phyloP scores from a whole-genome alignment of 2,888 invertebrate genomes.

The Caenorhabditis plicata region DNA sequence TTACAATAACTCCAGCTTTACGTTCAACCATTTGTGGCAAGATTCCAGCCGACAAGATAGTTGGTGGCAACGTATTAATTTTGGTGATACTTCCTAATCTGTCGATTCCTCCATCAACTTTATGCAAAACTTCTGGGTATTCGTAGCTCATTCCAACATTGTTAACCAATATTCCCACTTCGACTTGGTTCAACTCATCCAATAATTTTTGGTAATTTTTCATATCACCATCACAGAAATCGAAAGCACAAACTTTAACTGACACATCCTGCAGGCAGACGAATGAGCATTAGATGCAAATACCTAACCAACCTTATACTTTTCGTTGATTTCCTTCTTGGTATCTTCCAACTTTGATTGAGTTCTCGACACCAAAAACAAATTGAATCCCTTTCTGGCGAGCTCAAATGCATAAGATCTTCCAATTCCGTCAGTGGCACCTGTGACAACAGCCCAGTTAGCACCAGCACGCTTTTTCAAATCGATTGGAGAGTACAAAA shows the following conservation, averaged over 20 bases:
- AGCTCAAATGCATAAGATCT: constrained; percentile 63
- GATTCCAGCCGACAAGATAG: constrained; percentile 82
- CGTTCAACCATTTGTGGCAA: constrained; percentile 83
- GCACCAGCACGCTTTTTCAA: constrained; percentile 58
- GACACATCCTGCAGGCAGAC: constrained; percentile 29
- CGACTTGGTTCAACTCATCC: constrained; percentile 50
- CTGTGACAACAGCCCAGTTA: constrained; percentile 64
- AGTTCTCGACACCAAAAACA: constrained; percentile 60
- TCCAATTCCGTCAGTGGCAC: constrained; percentile 65
- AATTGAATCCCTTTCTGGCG: constrained; percentile 59
- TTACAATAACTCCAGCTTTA: constrained; percentile 82
- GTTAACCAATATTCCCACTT: constrained; percentile 73
- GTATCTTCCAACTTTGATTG: constrained; percentile 58
- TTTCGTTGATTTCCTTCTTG: constrained; percentile 55
- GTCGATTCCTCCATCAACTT: constrained; percentile 54
- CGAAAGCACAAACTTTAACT: constrained; percentile 54
- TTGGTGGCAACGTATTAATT: constrained; percentile 79
- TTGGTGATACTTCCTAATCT: constrained; percentile 71
- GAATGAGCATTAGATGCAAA: neutral
- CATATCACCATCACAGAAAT: constrained; percentile 51
- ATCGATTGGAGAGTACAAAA: constrained; percentile 47
- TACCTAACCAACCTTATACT: constrained; percentile 13
- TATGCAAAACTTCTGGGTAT: constrained; percentile 74
- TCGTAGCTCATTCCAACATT: constrained; percentile 86
- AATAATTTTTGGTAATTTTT: constrained; percentile 54